Evolutionary conservation across 1,140 invertebrate species (phyloP).

Genomic region (Drosophila equinoxialis): DNA sequence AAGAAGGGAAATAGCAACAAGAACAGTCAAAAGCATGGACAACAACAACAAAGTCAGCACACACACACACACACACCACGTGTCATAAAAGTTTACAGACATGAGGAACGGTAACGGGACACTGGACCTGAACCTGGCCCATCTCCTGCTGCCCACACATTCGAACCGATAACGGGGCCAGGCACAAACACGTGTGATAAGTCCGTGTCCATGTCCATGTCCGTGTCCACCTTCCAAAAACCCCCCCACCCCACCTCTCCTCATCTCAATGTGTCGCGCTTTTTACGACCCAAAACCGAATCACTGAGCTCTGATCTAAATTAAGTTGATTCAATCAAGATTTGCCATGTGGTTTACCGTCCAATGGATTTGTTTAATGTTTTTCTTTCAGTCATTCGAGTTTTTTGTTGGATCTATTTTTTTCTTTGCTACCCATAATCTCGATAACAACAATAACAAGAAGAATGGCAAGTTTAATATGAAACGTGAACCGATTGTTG

Average conservation of each 20-base stretch:
- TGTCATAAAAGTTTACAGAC: constrained; percentile 80
- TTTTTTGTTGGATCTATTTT: background rate
- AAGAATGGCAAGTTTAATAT: constrained; percentile 57
- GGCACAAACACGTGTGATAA: constrained; percentile 65
- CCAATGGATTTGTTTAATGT: constrained; percentile 77
- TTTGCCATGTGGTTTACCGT: constrained; percentile 56
- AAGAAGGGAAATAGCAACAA: background rate
- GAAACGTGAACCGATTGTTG: constrained; percentile 73
- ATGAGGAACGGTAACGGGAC: constrained; percentile 24
- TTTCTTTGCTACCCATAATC: constrained; percentile 26
- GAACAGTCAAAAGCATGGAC: constrained; percentile 1
- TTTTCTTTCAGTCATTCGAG: constrained; percentile 6
- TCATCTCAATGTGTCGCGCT: constrained; percentile 69
- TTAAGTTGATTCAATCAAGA: constrained; percentile 80
- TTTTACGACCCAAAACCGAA: constrained; percentile 75
- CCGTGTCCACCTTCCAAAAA: background rate
- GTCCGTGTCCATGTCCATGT: constrained; percentile 34
- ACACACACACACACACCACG: constrained; percentile 39
- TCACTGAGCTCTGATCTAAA: constrained; percentile 77
- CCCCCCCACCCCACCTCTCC: background rate
- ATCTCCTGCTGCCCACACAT: constrained; percentile 9
- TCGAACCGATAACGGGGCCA: background rate
- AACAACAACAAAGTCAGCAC: constrained; percentile 32
- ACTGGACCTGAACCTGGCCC: background rate
- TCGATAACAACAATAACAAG: constrained; percentile 21